Percentiles rank a stretch among this genome's conserved stretches.
Conservation (phyloP, 2,113 vertebrate species). For the Trogon melanurus region DNA sequence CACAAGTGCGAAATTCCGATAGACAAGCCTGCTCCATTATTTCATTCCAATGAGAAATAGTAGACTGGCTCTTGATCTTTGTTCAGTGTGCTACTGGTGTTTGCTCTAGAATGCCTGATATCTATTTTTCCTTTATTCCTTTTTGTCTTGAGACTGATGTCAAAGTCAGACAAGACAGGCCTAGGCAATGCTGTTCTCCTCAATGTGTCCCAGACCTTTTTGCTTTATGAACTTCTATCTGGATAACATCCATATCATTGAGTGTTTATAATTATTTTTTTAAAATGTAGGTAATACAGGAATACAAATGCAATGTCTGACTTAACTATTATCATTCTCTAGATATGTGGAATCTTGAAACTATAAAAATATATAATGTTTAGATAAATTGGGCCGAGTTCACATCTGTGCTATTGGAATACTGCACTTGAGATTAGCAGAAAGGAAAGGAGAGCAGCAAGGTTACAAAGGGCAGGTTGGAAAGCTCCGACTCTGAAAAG, state of each 20-base stretch:
- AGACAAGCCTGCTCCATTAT: neutral
- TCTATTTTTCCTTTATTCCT: neutral
- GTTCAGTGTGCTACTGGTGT: neutral
- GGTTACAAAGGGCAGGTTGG: neutral
- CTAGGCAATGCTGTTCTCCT: neutral
- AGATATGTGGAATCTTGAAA: neutral
- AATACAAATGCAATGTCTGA: neutral
- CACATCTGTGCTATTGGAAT: neutral
- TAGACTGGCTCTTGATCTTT: neutral
- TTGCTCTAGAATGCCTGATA: neutral
- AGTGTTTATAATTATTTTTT: neutral
- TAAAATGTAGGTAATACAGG: neutral
- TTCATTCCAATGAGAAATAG: neutral
- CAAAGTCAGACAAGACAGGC: neutral
- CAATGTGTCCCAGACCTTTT: neutral
- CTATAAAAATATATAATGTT: neutral
- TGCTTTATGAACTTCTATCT: neutral
- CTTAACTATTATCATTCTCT: neutral
- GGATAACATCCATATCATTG: neutral
- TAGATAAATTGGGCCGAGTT: neutral
- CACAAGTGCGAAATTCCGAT: neutral
- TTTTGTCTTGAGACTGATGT: neutral
- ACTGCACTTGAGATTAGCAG: neutral
- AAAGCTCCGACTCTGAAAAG: constrained; percentile 2
- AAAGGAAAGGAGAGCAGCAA: constrained; percentile 1